Percentiles rank a stretch among this genome's conserved stretches.
Conservation (phyloP, 2,888 invertebrate genomes). For the Agriopis marginaria region DNA sequence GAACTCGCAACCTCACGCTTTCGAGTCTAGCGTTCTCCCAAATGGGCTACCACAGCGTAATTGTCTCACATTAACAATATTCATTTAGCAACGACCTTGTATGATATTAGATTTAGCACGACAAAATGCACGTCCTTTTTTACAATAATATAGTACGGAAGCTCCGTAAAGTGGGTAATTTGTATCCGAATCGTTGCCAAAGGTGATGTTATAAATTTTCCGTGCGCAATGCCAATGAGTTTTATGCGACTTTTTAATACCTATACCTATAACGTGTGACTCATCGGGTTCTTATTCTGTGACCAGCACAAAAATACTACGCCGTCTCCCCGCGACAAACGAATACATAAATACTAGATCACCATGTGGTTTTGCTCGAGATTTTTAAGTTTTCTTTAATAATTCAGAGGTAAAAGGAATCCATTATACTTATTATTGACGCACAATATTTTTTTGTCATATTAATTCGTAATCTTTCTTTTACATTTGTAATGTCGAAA, state of each 20-base stretch:
- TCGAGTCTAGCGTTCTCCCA: too few species aligned
- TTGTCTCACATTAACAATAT: conserved; percentile 10
- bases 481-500: too few species aligned
- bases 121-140: conserved; percentile 37
- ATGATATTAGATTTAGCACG: conserved; percentile 42
- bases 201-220: conserved; percentile 41
- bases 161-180: conserved; percentile 43
- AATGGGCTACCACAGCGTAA: too few species aligned
- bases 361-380: too few species aligned
- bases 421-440: too few species aligned
- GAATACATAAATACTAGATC: too few species aligned
- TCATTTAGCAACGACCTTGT: conserved; percentile 19
- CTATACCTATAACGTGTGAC: conserved; percentile 29
- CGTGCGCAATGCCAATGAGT: conserved; percentile 34
- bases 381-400: too few species aligned
- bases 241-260: conserved; percentile 41
- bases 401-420: too few species aligned
- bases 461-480: too few species aligned
- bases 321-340: conserved; percentile 6
- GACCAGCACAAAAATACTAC: conserved; percentile 27
- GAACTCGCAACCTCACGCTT: too few species aligned
- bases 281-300: conserved; percentile 31
- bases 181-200: conserved; percentile 44
- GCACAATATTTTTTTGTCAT: too few species aligned
- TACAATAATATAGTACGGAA: conserved; percentile 44